phyloP scores from a whole-genome alignment of 1,140 invertebrate genomes.

The Drosophila lacertosa region DNA sequence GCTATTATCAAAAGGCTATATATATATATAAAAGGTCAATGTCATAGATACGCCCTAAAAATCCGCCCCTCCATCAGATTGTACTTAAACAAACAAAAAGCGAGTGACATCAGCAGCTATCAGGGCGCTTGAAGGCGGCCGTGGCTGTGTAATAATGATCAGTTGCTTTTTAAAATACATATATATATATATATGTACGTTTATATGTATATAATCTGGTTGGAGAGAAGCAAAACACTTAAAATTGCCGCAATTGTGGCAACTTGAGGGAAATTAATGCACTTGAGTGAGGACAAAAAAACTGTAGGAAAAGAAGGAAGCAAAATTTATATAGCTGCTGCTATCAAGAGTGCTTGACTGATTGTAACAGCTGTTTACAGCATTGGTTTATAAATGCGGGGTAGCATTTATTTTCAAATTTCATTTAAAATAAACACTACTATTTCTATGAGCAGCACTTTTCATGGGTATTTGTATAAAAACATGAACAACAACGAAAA shows the following conservation, averaged over 20 bases:
- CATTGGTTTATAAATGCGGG: not conserved
- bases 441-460: too few species aligned
- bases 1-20: not conserved
- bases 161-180: not conserved
- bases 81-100: not conserved
- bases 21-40: slow-evolving; percentile 8
- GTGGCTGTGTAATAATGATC: slow-evolving; percentile 1
- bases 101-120: not conserved
- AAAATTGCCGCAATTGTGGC: not conserved
- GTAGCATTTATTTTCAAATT: too few species aligned
- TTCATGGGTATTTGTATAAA: too few species aligned
- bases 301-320: not conserved
- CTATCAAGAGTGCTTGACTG: not conserved
- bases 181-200: not conserved
- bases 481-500: too few species aligned
- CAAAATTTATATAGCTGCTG: not conserved
- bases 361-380: slow-evolving; percentile 7
- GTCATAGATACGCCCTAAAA: not conserved
- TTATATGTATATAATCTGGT: slow-evolving; percentile 1
- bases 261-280: not conserved
- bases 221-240: not conserved
- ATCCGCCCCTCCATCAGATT: not conserved
- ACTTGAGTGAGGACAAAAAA: slow-evolving; percentile 5
- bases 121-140: not conserved
- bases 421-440: too few species aligned